Conservation (phyloP, 1,140 invertebrate species). For the Aphelenchoides avenae region DNA sequence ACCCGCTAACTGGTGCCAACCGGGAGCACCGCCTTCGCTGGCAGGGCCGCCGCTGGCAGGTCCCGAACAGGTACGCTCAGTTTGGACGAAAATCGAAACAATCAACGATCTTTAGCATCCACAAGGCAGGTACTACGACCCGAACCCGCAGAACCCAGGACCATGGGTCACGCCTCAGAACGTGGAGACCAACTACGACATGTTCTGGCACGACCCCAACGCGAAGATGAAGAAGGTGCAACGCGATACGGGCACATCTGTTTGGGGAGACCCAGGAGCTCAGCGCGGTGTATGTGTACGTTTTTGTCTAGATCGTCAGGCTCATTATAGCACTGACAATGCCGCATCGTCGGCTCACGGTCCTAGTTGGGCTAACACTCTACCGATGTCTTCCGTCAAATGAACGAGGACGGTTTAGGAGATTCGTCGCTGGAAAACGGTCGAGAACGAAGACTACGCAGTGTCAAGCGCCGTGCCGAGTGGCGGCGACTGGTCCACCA, state of each 20-base stretch:
- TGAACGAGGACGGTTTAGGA: too few species aligned
- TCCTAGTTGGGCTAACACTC: too few species aligned
- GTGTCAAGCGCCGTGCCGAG: neutral
- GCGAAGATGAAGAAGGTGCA: slow-evolving; percentile 40
- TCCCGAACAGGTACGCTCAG: neutral
- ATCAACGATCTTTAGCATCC: neutral
- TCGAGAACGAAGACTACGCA: slow-evolving; percentile 1
- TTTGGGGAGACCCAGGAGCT: slow-evolving; percentile 39
- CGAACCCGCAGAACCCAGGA: slow-evolving; percentile 30
- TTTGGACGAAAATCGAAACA: neutral
- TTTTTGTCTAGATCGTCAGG: neutral
- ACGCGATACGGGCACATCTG: slow-evolving; percentile 32
- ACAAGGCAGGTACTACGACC: slow-evolving; percentile 18
- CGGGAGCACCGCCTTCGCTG: neutral
- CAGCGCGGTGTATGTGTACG: neutral
- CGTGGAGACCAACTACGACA: slow-evolving; percentile 28
- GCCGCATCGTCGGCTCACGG: too few species aligned
- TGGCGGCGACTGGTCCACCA: slow-evolving; percentile 13
- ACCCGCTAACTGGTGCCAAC: slow-evolving; percentile 4
- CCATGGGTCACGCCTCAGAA: slow-evolving; percentile 30
- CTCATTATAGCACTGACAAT: too few species aligned
- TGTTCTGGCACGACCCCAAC: slow-evolving; percentile 47
- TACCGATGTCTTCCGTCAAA: too few species aligned
- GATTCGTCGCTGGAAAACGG: slow-evolving; percentile 20
- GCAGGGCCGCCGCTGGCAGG: neutral